These are phyloP conservation scores for Chorisops tibialis DNA, from an alignment of 2,888 invertebrate genomes.

Conservation along the genomic window DNA sequence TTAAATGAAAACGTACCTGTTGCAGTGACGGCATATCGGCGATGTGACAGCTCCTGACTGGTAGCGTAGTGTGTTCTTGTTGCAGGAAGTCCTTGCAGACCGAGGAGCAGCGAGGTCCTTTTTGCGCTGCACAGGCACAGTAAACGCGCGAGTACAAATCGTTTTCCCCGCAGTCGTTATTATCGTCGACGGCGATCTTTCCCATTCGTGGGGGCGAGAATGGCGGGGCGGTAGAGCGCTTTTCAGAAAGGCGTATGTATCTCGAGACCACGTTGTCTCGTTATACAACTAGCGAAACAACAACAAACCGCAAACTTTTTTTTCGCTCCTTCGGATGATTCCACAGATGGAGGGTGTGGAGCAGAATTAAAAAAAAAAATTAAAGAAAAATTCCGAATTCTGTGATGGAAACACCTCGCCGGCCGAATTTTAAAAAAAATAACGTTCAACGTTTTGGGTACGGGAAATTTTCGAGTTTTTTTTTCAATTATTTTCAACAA, in stretches of 20 bases:
- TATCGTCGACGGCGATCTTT: neutral
- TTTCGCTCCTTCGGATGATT: neutral
- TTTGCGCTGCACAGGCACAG: no score
- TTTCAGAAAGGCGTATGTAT: slow-evolving; percentile 21
- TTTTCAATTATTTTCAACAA: no score
- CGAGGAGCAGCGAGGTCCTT: no score
- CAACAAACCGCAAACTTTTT: slow-evolving; percentile 27
- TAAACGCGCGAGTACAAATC: slow-evolving; percentile 1
- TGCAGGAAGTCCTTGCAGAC: neutral
- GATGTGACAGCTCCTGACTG: slow-evolving; percentile 17
- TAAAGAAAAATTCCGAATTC: no score
- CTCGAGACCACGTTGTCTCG: slow-evolving; percentile 34
- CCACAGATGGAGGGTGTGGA: slow-evolving; percentile 23
- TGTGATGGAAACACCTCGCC: no score
- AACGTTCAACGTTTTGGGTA: no score
- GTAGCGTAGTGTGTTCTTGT: neutral
- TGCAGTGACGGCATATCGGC: slow-evolving; percentile 51
- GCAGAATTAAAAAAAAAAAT: no score
- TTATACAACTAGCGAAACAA: slow-evolving; percentile 31
- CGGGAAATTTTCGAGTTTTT: no score
- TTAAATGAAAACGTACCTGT: slow-evolving; percentile 47
- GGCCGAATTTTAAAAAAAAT: no score
- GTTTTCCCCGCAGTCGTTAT: neutral
- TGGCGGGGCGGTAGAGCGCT: no score
- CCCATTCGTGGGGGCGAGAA: neutral